phyloP scores from a whole-genome alignment of 2,797 vertebrate genomes.

The Hoplostethus atlanticus region DNA sequence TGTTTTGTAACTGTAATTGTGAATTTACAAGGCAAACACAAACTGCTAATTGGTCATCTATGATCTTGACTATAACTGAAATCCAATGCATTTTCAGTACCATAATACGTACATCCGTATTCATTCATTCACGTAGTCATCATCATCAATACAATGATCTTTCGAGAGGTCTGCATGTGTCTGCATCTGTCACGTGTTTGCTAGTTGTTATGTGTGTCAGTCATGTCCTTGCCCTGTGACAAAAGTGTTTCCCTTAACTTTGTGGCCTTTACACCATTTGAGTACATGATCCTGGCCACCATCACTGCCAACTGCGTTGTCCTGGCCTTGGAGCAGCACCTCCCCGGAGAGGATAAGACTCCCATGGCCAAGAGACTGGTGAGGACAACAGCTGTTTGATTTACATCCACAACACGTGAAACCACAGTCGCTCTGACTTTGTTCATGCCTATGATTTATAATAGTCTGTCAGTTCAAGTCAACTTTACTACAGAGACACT shows the following conservation, averaged over 20 bases:
- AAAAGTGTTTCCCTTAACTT: constrained; percentile 87
- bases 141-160: not conserved
- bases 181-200: not conserved
- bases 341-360: constrained; percentile 98
- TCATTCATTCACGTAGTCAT: not conserved
- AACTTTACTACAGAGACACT: not conserved
- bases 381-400: constrained; percentile 64
- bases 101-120: not conserved
- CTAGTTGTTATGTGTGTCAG: not conserved
- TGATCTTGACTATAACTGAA: no score
- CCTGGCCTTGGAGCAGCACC: constrained; percentile 96
- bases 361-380: constrained; percentile 99
- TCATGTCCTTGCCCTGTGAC: constrained; percentile 10
- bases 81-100: not conserved
- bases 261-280: constrained; percentile 90
- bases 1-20: no score
- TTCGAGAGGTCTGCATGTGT: not conserved
- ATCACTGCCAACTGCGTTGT: constrained; percentile 99
- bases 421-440: not conserved
- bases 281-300: constrained; percentile 99
- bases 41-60: not conserved
- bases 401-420: constrained; percentile 6
- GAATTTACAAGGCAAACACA: not conserved
- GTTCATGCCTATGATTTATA: no score
- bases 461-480: not conserved